Percentiles rank a stretch among this genome's conserved stretches.
Evolutionary conservation across 2,113 vertebrate genomes (phyloP).

Genomic region (Macrotus californicus): DNA sequence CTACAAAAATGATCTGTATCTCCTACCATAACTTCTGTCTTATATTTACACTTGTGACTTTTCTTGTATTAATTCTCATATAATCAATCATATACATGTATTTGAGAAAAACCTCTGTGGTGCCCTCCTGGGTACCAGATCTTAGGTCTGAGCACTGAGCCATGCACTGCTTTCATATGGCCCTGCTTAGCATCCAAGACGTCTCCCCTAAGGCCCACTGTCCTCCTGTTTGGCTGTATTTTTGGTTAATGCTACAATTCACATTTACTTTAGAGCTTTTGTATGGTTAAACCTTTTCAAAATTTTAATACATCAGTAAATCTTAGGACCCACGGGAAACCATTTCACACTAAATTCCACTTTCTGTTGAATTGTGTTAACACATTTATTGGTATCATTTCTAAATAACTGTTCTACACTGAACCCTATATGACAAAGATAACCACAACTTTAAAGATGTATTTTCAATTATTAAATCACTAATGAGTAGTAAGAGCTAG

Average conservation of each 20-base stretch:
- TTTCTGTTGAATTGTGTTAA: neutral
- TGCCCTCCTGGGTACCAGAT: neutral
- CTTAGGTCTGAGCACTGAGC: neutral
- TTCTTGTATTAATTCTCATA: neutral
- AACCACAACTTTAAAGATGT: neutral
- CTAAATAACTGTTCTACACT: neutral
- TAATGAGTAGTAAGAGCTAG: neutral
- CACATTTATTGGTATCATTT: neutral
- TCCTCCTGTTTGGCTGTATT: neutral
- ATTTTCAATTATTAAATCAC: neutral
- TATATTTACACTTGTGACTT: neutral
- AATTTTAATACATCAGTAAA: neutral
- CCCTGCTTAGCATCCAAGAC: neutral
- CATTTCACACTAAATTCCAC: neutral
- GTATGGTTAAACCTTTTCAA: neutral
- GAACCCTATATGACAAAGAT: neutral
- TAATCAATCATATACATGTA: neutral
- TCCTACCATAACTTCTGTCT: neutral
- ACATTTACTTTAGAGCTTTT: neutral
- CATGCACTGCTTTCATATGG: accelerated
- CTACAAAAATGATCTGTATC: neutral
- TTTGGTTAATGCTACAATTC: neutral
- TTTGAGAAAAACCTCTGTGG: accelerated
- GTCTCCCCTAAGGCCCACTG: accelerated
- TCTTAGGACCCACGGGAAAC: neutral